Percentiles rank a stretch among this genome's conserved stretches.
These are phyloP conservation scores for Bombylius discolor DNA, from an alignment of 2,888 invertebrate genomes.

Conservation along the genomic window DNA sequence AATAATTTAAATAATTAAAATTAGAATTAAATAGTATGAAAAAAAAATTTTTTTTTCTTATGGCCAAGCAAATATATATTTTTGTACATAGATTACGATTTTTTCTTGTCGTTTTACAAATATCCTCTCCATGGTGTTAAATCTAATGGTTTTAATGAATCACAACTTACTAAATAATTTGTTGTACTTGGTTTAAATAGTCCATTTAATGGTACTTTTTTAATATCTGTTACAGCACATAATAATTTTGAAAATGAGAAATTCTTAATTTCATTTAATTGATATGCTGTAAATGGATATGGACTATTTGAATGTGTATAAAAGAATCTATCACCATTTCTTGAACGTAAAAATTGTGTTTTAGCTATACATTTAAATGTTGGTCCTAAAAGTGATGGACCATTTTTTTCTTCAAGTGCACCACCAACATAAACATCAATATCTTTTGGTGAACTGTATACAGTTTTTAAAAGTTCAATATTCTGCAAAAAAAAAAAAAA, in stretches of 20 bases:
- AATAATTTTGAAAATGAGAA: slow-evolving; percentile 47
- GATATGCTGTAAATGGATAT: slow-evolving; percentile 21
- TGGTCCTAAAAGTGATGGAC: slow-evolving; percentile 52
- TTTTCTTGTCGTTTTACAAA: too few species aligned
- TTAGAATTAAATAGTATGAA: too few species aligned
- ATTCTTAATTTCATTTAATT: slow-evolving; percentile 50
- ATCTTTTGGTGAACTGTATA: slow-evolving; percentile 38
- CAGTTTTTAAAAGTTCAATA: slow-evolving; percentile 38
- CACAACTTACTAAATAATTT: slow-evolving; percentile 2
- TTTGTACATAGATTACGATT: too few species aligned
- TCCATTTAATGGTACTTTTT: slow-evolving; percentile 27
- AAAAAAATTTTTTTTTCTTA: too few species aligned
- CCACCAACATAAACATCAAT: slow-evolving; percentile 67
- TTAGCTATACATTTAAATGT: slow-evolving; percentile 62
- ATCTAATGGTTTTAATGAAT: slow-evolving; percentile 37
- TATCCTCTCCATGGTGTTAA: slow-evolving; percentile 41
- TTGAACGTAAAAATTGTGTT: slow-evolving; percentile 52
- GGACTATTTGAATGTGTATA: slow-evolving; percentile 45
- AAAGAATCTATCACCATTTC: slow-evolving; percentile 58
- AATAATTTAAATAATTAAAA: too few species aligned
- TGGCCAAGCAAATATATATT: too few species aligned
- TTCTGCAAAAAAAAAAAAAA: slow-evolving; percentile 33
- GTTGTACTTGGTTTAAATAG: background rate
- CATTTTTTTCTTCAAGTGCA: slow-evolving; percentile 47
- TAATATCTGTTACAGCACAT: slow-evolving; percentile 53